Evolutionary conservation across 2,113 vertebrate genomes (phyloP).

Genomic region (Lycocorax pyrrhopterus): DNA sequence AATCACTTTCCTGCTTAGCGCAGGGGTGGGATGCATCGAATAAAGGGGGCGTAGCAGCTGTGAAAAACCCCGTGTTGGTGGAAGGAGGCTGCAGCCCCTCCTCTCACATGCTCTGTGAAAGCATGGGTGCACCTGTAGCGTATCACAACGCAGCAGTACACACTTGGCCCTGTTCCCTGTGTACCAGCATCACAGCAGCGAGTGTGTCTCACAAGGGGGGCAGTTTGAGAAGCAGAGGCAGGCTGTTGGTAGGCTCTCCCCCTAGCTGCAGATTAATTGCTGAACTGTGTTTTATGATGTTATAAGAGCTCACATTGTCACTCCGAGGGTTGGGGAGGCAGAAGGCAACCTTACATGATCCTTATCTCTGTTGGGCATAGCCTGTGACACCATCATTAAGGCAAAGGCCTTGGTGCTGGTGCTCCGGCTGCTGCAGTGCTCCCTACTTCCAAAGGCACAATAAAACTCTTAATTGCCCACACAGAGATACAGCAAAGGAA

Average conservation of each 20-base stretch:
- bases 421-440: not conserved
- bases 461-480: not conserved
- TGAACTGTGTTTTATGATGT: not conserved
- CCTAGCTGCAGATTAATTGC: not conserved
- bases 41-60: not conserved
- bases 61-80: not conserved
- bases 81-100: not conserved
- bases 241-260: not conserved
- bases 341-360: not conserved
- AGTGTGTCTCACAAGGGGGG: fast-evolving
- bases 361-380: not conserved
- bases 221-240: not conserved
- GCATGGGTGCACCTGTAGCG: fast-evolving
- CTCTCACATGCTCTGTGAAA: not conserved
- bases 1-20: not conserved
- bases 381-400: not conserved
- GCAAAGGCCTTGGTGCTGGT: not conserved
- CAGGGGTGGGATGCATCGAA: not conserved
- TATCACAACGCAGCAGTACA: fast-evolving
- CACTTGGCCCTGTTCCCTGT: fast-evolving
- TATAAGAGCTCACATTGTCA: not conserved
- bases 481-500: not conserved
- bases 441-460: not conserved
- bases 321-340: not conserved
- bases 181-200: fast-evolving